Percentiles rank a stretch among this genome's conserved stretches.
phyloP scores from a whole-genome alignment of 2,113 vertebrate species.

The Rhegmatorhina hoffmannsi region DNA sequence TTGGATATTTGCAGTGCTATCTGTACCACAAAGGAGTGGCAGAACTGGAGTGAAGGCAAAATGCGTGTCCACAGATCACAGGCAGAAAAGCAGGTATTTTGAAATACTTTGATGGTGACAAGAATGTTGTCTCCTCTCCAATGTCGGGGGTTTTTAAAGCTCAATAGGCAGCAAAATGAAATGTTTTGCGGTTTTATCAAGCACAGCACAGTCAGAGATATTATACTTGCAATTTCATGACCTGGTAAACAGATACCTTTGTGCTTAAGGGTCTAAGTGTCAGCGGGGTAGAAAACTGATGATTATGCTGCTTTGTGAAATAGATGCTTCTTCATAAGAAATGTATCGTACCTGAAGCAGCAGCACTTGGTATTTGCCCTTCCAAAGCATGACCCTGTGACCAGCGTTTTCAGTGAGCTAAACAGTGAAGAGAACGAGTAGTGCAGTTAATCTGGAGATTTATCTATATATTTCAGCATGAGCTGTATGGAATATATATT shows the following conservation, averaged over 20 bases:
- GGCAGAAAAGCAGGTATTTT: not conserved
- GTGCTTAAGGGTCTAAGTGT: conserved; percentile 20
- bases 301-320: conserved; percentile 37
- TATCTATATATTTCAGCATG: not conserved
- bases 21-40: not conserved
- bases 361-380: conserved; percentile 31
- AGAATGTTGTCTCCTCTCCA: not conserved
- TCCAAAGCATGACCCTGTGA: not conserved
- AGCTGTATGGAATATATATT: not conserved
- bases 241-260: conserved; percentile 50
- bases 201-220: conserved; percentile 19
- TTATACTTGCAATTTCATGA: conserved; percentile 62
- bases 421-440: not conserved
- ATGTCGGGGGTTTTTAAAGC: not conserved
- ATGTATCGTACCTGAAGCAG: not conserved
- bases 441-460: not conserved
- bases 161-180: conserved; percentile 55
- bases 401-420: not conserved
- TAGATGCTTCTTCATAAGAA: not conserved
- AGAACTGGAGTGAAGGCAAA: not conserved
- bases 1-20: not conserved
- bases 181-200: conserved; percentile 1
- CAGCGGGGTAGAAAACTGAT: conserved; percentile 23
- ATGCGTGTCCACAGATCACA: not conserved
- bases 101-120: not conserved